Base-by-base conservation (phyloP, 2,888 invertebrate species). In the Geotrupes spiniger region DNA sequence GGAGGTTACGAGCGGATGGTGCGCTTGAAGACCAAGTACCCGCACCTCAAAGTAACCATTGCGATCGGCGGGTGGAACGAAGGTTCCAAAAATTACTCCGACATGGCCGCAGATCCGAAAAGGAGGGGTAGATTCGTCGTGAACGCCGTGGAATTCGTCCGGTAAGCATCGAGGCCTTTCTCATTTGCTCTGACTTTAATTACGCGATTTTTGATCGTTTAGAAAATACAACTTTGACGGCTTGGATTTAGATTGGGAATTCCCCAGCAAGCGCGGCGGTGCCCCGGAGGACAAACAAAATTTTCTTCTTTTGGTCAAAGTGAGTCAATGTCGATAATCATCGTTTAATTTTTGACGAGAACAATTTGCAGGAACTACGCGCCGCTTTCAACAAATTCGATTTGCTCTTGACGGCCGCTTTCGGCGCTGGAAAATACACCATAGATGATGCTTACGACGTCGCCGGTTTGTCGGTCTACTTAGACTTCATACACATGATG, bases 1-100 rank as follows among this genome's bases (percentile, higher is more conserved):
- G 83, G 81, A 16, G 84, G 83, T 8, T 89, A 81, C 69, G 82
- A 81, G 54, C 80, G 84, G 10, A 72, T 89, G 46, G 87, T 87
- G 77, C 31, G 38, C 29, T 31, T 50, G 33, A 50, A 50, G 27
- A 69, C 78, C 37, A 75, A 76, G 8, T 81, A 87, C 69, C 87
- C 89, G 0, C 84, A 85, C 60, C 68, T 93, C 36, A 86, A 82
- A 68, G 68, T 74, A 1, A 81, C 84, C 2, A 69, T 93, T 8
- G 92, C 91, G 0, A 87, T 94, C 28, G 93, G 93, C 0, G 93
- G 93, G 0, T 93, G 93, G 93, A 92, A 92, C 68, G 92, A 93
- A 67, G 92, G 92, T 0, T 92, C 92, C 0, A 67, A 73, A 2
- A 83, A 84, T 58, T 89, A 83, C 66, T 88, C 88, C 10, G 74